Base-by-base conservation (phyloP, 30 jellyfish, hydroid and myxozoan genomes). In the Clytia hemisphaerica region DNA sequence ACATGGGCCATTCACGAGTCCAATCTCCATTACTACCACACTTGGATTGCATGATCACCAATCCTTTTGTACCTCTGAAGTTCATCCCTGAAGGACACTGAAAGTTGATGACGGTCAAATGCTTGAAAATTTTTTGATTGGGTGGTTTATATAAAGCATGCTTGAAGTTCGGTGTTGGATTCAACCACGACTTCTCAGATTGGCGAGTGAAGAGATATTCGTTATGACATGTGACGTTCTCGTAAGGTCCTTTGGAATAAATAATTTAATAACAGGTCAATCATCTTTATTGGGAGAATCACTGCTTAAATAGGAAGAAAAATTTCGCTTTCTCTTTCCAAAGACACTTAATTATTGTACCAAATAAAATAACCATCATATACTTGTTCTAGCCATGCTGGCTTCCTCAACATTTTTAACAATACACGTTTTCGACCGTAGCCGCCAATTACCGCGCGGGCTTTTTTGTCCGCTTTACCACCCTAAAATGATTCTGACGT, bases 21-120 rank as follows among this genome's bases (percentile, higher is more conserved):
- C 71, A 58, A 29, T 2, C 37, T 22, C 71, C 71, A 29, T 58
- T 58, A 58, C 30, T 45, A 2, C 71, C 71, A 58, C 71, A 58
- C 16, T 5, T 22, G 16, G 71, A 2, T 15, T 16, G 26, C 71
- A 58, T 58, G 30, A 58, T 45, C 25, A 45, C 59, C 5, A 58
- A 29, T 58, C 71, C 71, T 18, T 58, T 24, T 2, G 71, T 58
- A 58, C 30, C 4, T 18, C 16, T 5, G 26, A 58, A 4, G 7
- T 4, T 58, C 71, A 58, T 58, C 4, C 58, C 55, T 29, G 25
- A 16, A 3, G 71, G 71, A 58, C 71, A 58, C 4, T 15, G 37
- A 45, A 58, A 58, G 25, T 58, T 15, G 2, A 58, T 19, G 25
- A 3, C 4, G 30, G 14, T 22, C 30, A 22, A 45, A 58, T 58